Base-by-base conservation (phyloP, 2,113 vertebrate species). In the Oxygymnocypris stewartii region DNA sequence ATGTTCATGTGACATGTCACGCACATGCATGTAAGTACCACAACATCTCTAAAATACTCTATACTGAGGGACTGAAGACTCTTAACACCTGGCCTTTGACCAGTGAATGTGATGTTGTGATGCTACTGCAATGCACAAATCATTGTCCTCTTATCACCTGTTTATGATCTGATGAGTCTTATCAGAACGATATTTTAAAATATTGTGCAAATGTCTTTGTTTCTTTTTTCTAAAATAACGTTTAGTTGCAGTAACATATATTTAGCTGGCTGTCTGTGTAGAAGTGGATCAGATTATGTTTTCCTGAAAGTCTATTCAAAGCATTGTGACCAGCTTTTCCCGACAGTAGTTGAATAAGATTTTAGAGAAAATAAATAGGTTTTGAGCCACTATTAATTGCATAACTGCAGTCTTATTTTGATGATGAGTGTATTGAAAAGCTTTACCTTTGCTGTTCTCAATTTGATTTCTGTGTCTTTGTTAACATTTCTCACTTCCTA, bases 131-230 rank as follows among this genome's bases (percentile, higher is more conserved):
- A 2, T 9, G 6, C 14, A 69, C 6, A 35, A n/a, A 3, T 69
- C 14, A 18, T 3, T 51, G 74, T 76, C 1, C 13, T 51, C 12
- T 76, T 49, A 51, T 77, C 42, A 76, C n/a, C 11, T 49, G 23
- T 6, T 76, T 9, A 76, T 76, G n/a, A 25, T 76, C 73, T 76
- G 42, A 76, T 76, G 28, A 76, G 42, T 13, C 25, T 77, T 28
- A 77, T 77, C 74, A 28, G 74, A 74, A 25, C 23, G 6, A 25
- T 7, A 12, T 51, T 74, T 44, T 13, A 40, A 74, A 74, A 25
- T 75, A 75, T 75, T 75, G 23, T 5, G 2, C 4, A 47, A 73
- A 18, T 73, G 37, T 23, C 7, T 73, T 75, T 47, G 42, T 75
- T 49, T 76, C 13, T 10, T 47, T 76, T 37, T 40, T 40, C 35